Base-by-base conservation (phyloP, 2,888 invertebrate genomes). In the Hylaea fasciaria region DNA sequence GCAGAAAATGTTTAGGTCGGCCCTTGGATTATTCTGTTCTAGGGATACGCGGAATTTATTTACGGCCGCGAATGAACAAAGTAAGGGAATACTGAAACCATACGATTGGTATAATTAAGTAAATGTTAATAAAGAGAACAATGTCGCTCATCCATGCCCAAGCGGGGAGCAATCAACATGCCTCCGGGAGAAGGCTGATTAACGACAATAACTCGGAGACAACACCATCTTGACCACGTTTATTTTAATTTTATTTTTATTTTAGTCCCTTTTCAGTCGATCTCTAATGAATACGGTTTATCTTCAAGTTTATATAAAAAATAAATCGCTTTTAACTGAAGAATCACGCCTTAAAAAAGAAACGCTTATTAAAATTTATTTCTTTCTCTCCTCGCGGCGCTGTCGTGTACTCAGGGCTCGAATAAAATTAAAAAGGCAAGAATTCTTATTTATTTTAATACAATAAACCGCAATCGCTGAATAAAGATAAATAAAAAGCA, bases 401-500 rank as follows among this genome's bases (percentile, higher is more conserved):
- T 87, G 92, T 91, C 91, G 88, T 91, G 92, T 91, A 91, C 90
- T 86, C 83, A 81, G 89, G 76, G 61, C 83, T 83, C 85, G 85
- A 91, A 92, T 89, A 92, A 92, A 92, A 92, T 92, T 91, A 91
- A 92, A 92, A 91, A 91, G 90, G 91, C 90, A 86, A 89, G 90
- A 91, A 91, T 91, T 92, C 91, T 91, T 92, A 91, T 92, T 92
- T 92, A 92, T 92, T 91, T 92, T 92, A 91, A 92, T 92, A 92
- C 91, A 92, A 92, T 92, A 92, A 91, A 92, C 91, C 89, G 91
- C 92, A 91, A 92, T 91, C 92, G 91, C 86, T 91, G 91, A 92
- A 92, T 92, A 91, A 91, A 91, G 91, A 92, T 92, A 92, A 92
- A 92, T 91, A 91, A 91, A 92, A 91, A 84, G 89, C 85, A 91